phyloP scores from a whole-genome alignment of 1,140 invertebrate species.

The Solenopsis invicta region DNA sequence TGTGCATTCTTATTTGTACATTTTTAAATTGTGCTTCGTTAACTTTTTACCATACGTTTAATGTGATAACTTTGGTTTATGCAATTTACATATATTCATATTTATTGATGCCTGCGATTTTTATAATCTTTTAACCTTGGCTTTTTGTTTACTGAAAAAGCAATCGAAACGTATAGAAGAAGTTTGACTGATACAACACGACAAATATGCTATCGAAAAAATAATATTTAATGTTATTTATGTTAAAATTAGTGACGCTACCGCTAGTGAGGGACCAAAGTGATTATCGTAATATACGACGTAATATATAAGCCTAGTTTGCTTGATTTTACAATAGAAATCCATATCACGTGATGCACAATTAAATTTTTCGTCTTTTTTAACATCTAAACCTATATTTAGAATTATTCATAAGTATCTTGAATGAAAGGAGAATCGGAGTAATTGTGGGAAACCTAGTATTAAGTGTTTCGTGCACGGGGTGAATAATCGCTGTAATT shows the following conservation, averaged over 20 bases:
- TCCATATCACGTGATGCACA: neutral
- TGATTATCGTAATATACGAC: neutral
- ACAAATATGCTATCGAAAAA: neutral
- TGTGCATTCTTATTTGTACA: neutral
- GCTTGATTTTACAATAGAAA: neutral
- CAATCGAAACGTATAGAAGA: neutral
- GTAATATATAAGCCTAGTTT: neutral
- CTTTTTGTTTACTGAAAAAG: constrained; percentile 17
- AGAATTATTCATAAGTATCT: constrained; percentile 22
- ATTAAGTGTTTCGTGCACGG: constrained; percentile 35
- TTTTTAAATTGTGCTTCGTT: neutral
- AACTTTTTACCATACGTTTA: neutral
- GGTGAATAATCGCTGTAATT: constrained; percentile 47
- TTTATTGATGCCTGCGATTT: constrained; percentile 1
- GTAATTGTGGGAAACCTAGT: neutral
- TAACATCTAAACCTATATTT: neutral
- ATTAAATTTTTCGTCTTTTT: constrained; percentile 18
- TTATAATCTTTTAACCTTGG: neutral
- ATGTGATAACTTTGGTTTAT: constrained; percentile 10
- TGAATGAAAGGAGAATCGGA: constrained; percentile 3
- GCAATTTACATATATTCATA: neutral
- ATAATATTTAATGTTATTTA: neutral
- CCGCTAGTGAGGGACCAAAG: neutral
- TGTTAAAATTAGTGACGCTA: neutral
- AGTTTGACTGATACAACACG: constrained; percentile 1